Evolutionary conservation across 2,888 invertebrate species (phyloP), one percentile per base, ranked within the genome.

Genomic region (Drosophila gaucha): DNA sequence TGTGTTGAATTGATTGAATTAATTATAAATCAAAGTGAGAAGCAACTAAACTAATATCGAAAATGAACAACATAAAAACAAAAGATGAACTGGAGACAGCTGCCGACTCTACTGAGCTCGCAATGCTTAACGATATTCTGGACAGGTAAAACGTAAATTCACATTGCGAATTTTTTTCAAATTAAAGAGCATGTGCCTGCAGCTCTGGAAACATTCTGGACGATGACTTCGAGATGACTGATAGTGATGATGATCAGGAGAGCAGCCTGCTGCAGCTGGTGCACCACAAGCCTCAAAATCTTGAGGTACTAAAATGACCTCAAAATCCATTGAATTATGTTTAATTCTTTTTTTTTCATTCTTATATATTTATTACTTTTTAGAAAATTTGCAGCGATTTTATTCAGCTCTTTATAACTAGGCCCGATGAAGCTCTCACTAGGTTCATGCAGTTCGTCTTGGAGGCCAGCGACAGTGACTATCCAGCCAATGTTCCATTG

Each of bases 81-180:
- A 2, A 9, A n/a, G n/a, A 9, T 4, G 20, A 3, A 0, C n/a
- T n/a, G 4, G n/a, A 20, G 9, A 0, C 8, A n/a, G 44, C 1
- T 3, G 0, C 4, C 1, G 20, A n/a, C n/a, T 4, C 4, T 1
- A 0, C n/a, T 4, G 28, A 30, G 9, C 0, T 0, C 12, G 1
- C 1, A 0, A n/a, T n/a, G 4, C 4, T n/a, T 4, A 0, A 8
- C 1, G 18, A 18, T 9, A 6, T 9, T 5, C 1, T n/a, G 9
- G n/a, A 6, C 2, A 46, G 44, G 44, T 46, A 20, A 30, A n/a
- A 1, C 9, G 2, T 1, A 4, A n/a, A 9, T 12, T 44, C 6
- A n/a, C 0, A 3, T 3, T 5, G 9, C 5, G 2, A 3, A n/a
- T 38, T n/a, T 22, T 18, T 4, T 6, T n/a, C 6, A n/a, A 26